Conservation (phyloP, 1,140 invertebrate species). For the Hetaerina americana region DNA sequence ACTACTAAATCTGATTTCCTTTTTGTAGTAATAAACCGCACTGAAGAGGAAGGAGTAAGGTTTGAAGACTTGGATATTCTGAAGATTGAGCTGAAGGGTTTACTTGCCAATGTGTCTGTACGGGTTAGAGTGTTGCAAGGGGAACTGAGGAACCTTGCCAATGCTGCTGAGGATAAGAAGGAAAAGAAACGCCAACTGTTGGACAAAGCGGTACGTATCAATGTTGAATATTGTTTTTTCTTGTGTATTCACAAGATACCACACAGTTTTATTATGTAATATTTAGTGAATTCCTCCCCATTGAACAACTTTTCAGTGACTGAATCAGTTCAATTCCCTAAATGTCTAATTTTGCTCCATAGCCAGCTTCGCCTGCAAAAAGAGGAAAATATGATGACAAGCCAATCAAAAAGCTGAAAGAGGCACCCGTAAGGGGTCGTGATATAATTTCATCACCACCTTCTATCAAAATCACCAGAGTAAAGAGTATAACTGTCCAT, state of each 20-base stretch:
- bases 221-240: too few relatives aligned
- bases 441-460: conserved; percentile 1
- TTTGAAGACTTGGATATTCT: conserved; percentile 76
- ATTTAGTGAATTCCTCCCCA: too few relatives aligned
- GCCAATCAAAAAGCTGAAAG: conserved; percentile 10
- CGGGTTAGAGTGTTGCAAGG: conserved; percentile 58
- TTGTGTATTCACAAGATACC: too few relatives aligned
- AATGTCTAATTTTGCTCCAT: too few relatives aligned
- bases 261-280: too few relatives aligned
- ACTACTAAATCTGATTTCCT: too few relatives aligned
- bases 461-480: conserved; percentile 13
- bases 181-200: conserved; percentile 29
- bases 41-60: conserved; percentile 45
- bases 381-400: conserved; percentile 11
- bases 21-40: conserved; percentile 38
- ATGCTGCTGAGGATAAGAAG: conserved; percentile 46
- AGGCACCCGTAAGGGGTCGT: not conserved
- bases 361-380: not conserved
- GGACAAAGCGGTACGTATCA: not conserved
- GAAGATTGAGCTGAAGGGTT: conserved; percentile 75
- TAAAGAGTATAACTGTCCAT: conserved; percentile 7
- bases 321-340: too few relatives aligned
- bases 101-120: conserved; percentile 67
- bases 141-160: conserved; percentile 56
- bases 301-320: too few relatives aligned